Base-by-base conservation (phyloP, 2,888 invertebrate genomes). In the Teinopalpus imperialis region DNA sequence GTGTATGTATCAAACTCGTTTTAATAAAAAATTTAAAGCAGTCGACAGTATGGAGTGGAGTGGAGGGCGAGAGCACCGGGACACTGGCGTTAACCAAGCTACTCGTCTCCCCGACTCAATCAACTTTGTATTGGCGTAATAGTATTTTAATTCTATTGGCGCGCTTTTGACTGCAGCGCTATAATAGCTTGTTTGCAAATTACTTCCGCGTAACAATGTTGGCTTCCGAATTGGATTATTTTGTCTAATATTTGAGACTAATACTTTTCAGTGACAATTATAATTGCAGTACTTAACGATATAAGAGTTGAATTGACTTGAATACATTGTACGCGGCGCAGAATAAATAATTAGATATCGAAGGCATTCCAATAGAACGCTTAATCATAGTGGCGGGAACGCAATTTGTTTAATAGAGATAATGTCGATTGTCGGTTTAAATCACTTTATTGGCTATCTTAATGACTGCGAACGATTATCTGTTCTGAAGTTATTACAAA, bases 121-220 rank as follows among this genome's bases (percentile, higher is more conserved):
- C 83, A 85, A 83, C 81, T 79, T 77, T 78, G 78, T 81, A 82
- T 81, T 69, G 78, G 70, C 74, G 74, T 82, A 83, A 83, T 83
- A 81, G 83, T 82, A 86, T 87, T 86, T 86, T 85, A 85, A 87
- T 85, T 85, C 75, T 74, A 81, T 86, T 80, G 77, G 74, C 81
- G 76, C 74, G 80, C 80, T 80, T 82, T 82, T 79, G 71, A 74
- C 70, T 74, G 74, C 66, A 63, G 63, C 68, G 71, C 65, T 59
- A 46, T 71, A 70, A 76, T 74, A 66, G 75, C 71, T 76, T 80
- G 81, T 82, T 82, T 80, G 76, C 68, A 72, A 81, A 80, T 80
- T 75, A 75, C 61, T 68, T 66, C 66, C 66, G 69, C 67, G 63
- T 66, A 64, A 70, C 66, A 58, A 48, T 49, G 56, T 59, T 60